These are phyloP conservation scores for Leucophenga varia DNA, from an alignment of 1,140 invertebrate species.

Conservation along the genomic window DNA sequence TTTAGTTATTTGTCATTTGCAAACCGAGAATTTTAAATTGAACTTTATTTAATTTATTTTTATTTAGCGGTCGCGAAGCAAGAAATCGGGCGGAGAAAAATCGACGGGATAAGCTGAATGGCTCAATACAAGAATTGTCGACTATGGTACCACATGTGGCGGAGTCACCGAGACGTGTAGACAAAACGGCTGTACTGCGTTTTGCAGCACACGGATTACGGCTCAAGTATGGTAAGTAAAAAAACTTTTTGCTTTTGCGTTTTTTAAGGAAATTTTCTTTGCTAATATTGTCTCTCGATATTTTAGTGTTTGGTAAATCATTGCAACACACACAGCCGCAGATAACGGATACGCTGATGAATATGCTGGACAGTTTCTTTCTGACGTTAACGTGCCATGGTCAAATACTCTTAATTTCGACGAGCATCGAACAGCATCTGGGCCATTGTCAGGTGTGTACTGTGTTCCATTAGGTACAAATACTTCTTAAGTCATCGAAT, in stretches of 20 bases:
- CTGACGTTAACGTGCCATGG: conserved; percentile 78
- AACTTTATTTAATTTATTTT: conserved; percentile 47
- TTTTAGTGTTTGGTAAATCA: conserved; percentile 59
- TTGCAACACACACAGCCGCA: conserved; percentile 39
- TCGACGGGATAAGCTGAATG: conserved; percentile 84
- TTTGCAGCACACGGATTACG: conserved; percentile 76
- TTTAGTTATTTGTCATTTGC: conserved; percentile 9
- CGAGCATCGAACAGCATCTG: conserved; percentile 78
- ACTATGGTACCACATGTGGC: conserved; percentile 79
- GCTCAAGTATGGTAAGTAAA: conserved; percentile 46
- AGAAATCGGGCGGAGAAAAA: conserved; percentile 87
- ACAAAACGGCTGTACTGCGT: conserved; percentile 86
- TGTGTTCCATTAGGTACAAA: background rate
- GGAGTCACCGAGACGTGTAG: conserved; percentile 75
- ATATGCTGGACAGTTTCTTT: conserved; percentile 69
- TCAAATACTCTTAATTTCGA: conserved; percentile 84
- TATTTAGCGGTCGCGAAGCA: conserved; percentile 73
- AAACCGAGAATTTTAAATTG: too few species aligned
- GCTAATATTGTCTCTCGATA: background rate
- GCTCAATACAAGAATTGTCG: conserved; percentile 80
- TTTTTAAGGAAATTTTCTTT: conserved; percentile 3
- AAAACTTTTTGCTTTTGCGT: background rate
- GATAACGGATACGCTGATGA: conserved; percentile 56
- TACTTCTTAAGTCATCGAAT: too few species aligned
- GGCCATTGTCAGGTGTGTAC: conserved; percentile 78